Conservation (phyloP, 2,888 invertebrate genomes). For the Drosophila phalerata region DNA sequence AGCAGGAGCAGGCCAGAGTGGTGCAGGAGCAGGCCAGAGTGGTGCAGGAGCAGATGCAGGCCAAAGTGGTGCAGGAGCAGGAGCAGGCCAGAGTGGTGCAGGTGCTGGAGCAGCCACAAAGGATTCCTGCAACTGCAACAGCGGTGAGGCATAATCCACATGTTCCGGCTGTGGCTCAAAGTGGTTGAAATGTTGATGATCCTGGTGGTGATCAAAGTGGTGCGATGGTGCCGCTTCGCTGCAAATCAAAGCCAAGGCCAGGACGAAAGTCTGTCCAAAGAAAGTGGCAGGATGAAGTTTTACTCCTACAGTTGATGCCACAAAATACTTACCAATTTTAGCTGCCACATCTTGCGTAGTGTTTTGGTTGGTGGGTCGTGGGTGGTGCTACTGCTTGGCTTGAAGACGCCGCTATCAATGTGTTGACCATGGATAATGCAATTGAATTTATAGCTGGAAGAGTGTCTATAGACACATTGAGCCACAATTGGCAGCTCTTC, state of each 20-base stretch:
- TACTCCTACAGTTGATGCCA: background rate
- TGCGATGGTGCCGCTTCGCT: slow-evolving; percentile 74
- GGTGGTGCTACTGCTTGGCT: slow-evolving; percentile 42
- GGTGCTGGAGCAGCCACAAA: slow-evolving; percentile 37
- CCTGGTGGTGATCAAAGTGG: slow-evolving; percentile 67
- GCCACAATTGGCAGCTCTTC: slow-evolving; percentile 28
- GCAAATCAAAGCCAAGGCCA: slow-evolving; percentile 51
- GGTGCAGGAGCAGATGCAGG: slow-evolving; percentile 39
- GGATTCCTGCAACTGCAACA: slow-evolving; percentile 48
- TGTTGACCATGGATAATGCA: slow-evolving; percentile 57
- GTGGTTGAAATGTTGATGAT: slow-evolving; percentile 50
- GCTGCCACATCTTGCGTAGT: slow-evolving; percentile 70
- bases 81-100: slow-evolving; percentile 18
- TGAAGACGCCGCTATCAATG: slow-evolving; percentile 66
- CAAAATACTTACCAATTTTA: slow-evolving; percentile 69
- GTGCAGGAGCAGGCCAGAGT: slow-evolving; percentile 23
- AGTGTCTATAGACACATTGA: background rate
- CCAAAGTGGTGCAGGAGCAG: slow-evolving; percentile 9
- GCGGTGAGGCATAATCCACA: slow-evolving; percentile 60
- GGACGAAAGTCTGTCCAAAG: slow-evolving; percentile 46
- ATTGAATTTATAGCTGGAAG: slow-evolving; percentile 79
- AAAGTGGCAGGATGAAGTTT: background rate
- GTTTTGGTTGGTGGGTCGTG: slow-evolving; percentile 23
- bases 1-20: slow-evolving; percentile 34
- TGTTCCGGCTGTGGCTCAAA: slow-evolving; percentile 64